These are phyloP conservation scores for Sarcophaga variegata DNA, from an alignment of 2,888 invertebrate species.

Conservation along the genomic window DNA sequence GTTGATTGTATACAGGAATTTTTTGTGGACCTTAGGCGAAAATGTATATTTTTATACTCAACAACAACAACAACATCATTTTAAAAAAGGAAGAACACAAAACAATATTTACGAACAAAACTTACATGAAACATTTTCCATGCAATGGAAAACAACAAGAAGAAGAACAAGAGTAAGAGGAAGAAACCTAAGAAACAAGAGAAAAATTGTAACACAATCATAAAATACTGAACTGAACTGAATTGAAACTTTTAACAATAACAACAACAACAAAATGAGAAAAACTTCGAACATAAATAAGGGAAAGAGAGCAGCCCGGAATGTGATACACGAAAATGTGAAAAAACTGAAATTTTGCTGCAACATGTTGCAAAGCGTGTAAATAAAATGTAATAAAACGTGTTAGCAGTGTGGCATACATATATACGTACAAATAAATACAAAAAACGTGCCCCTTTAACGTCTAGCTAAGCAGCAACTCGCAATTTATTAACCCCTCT, in stretches of 20 bases:
- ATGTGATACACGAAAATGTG: not conserved
- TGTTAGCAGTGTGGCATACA: conserved; percentile 57
- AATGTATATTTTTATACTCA: no score
- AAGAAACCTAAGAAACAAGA: no score
- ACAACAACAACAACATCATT: no score
- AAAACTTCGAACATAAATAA: not conserved
- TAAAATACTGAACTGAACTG: no score
- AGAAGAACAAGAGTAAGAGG: no score
- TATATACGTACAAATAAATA: not conserved
- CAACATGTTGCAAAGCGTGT: conserved; percentile 70
- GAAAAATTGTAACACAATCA: no score
- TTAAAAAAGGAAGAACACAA: conserved; percentile 9
- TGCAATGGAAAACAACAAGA: no score
- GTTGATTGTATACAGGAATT: no score
- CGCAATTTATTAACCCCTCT: not conserved
- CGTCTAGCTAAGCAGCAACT: not conserved
- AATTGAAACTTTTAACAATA: conserved; percentile 19
- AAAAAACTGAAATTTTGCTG: conserved; percentile 65
- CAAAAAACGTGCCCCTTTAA: conserved; percentile 21
- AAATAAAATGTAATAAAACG: conserved; percentile 72
- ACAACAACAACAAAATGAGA: not conserved
- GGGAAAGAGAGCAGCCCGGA: not conserved
- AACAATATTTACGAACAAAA: not conserved
- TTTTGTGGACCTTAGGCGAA: conserved; percentile 43
- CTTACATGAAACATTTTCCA: no score